Base-by-base conservation (phyloP, 2,797 vertebrate species). In the Eurystomus glaucurus region DNA sequence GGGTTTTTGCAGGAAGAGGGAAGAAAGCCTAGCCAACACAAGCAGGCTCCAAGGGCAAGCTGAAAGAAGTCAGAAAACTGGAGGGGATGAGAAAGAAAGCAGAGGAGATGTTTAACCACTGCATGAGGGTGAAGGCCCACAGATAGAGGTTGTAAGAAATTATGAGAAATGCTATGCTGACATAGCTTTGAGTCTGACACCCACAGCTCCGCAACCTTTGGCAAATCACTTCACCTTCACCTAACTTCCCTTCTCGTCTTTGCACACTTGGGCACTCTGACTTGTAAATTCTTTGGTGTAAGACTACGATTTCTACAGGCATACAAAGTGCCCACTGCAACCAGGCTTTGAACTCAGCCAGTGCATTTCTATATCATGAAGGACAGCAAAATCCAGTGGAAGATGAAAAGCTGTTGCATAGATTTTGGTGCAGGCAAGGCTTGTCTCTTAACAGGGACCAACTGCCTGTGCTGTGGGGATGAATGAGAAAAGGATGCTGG, bases 51-150 rank as follows among this genome's bases (percentile, higher is more conserved):
- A 71, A 88, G 31, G 35, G 31, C 33, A 90, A 88, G 61, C 26
- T 79, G 66, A 90, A 91, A 85, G 76, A 70, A 90, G 7, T 51
- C 43, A 65, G 78, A 76, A 94, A 74, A 55, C 21, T 60, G 87
- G 43, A 79, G 11, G n/a, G 14, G 22, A 64, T 77, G 16, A 85
- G 31, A 64, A 85, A 64, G 37, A 54, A 85, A 64, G 46, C 2
- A 9, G 85, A 87, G 41, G 37, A 90, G 52, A 26, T 69, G 7
- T 91, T 95, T 90, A 90, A 68, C 41, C 21, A n/a, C 43, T 0
- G 0, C 0, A 1, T 19, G 29, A 84, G 5, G 10, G 22, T 45
- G 37, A 95, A 8, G 48, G 6, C 21, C 52, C 29, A 78, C 70
- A 72, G 45, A 55, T 0, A 45, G 20, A 6, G 16, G 6, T 14